Evolutionary conservation across 2,797 vertebrate genomes (phyloP).

Genomic region (Enteromius treurensis): DNA sequence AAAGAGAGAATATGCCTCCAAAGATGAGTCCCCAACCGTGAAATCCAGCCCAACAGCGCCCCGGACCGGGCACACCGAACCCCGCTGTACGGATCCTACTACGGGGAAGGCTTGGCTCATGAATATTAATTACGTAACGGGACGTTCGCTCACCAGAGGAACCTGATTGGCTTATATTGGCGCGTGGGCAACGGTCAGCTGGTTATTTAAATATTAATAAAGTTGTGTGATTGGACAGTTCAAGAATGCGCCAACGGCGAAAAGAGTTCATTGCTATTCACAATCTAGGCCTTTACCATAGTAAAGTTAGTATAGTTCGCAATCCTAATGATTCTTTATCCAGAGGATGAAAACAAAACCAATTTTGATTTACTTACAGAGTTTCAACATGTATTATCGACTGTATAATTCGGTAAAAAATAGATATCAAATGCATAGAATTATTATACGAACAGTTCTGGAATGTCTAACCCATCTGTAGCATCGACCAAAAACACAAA

Average conservation of each 20-base stretch:
- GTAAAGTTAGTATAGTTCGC: neutral
- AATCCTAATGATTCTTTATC: neutral
- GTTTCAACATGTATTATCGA: neutral
- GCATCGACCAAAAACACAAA: neutral
- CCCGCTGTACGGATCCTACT: slow-evolving; percentile 12
- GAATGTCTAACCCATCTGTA: too few relatives aligned
- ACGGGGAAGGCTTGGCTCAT: neutral
- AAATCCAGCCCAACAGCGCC: slow-evolving; percentile 34
- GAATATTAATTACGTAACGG: slow-evolving; percentile 37
- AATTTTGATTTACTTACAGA: neutral
- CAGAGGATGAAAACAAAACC: neutral
- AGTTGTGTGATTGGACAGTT: neutral
- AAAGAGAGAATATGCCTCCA: slow-evolving; percentile 54
- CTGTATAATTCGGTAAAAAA: neutral
- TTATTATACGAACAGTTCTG: neutral
- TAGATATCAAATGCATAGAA: neutral
- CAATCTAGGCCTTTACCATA: neutral
- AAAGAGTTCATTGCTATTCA: neutral
- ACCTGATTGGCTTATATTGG: neutral
- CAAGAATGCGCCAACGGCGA: neutral
- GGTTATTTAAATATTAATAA: slow-evolving; percentile 16
- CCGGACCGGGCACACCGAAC: slow-evolving; percentile 28
- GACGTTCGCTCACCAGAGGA: neutral
- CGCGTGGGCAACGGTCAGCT: neutral
- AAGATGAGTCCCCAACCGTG: slow-evolving; percentile 12